Percentiles rank a stretch among this genome's conserved stretches.
Evolutionary conservation across 2,113 vertebrate species (phyloP).

Genomic region (Psammodynastes pulverulentus): DNA sequence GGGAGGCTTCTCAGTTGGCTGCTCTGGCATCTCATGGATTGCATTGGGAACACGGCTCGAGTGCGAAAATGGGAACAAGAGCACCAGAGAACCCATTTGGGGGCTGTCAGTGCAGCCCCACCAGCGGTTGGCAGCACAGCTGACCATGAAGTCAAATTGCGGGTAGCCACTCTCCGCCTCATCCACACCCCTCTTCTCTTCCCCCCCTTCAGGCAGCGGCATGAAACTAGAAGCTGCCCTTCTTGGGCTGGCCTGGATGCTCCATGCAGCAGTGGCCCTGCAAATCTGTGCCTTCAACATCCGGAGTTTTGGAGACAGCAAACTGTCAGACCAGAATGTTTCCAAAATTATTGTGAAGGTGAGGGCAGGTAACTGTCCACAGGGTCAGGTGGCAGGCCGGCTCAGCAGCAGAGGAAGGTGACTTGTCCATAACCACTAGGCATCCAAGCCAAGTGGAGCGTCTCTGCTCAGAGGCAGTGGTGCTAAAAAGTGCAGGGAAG

Average conservation of each 20-base stretch:
- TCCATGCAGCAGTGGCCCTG: conserved; percentile 36
- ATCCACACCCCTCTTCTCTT: no score
- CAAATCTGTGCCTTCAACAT: conserved; percentile 83
- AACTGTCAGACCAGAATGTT: conserved; percentile 72
- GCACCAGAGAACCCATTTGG: background rate
- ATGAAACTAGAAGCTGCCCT: conserved; percentile 15
- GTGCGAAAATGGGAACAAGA: background rate
- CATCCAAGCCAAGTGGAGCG: background rate
- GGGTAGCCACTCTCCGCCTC: background rate
- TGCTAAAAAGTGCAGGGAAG: background rate
- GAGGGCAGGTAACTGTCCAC: conserved; percentile 7
- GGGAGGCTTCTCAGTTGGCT: background rate
- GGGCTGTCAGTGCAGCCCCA: background rate
- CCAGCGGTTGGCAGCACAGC: background rate
- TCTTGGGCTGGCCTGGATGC: conserved; percentile 49
- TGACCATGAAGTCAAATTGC: background rate
- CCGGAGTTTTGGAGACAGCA: conserved; percentile 77
- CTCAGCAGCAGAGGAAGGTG: background rate
- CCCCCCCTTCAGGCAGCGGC: conserved; percentile 27
- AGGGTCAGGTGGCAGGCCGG: background rate
- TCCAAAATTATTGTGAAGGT: conserved; percentile 73
- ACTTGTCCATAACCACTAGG: background rate
- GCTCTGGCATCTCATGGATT: background rate
- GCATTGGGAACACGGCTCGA: background rate
- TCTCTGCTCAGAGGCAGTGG: background rate